Evolutionary conservation across 2,113 vertebrate species (phyloP).

Genomic region (Heloderma charlesbogerti): DNA sequence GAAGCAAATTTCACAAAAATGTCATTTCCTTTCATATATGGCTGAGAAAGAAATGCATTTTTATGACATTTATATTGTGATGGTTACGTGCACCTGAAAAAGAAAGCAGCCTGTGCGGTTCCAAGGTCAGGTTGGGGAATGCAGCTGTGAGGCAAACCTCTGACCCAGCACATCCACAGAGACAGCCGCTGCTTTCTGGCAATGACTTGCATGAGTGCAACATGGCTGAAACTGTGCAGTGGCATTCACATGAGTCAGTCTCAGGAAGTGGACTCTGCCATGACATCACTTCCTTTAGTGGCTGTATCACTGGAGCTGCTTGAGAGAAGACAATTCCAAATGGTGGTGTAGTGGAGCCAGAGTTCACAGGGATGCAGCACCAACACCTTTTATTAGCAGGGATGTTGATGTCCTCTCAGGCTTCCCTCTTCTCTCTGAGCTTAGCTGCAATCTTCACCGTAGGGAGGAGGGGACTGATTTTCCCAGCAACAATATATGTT

Average conservation of each 20-base stretch:
- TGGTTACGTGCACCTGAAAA: neutral
- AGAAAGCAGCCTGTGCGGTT: neutral
- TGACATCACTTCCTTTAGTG: neutral
- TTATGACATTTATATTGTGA: conserved; percentile 7
- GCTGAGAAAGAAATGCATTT: neutral
- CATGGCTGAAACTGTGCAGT: neutral
- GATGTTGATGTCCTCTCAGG: no score
- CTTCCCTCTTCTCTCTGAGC: no score
- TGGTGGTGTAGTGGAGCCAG: no score
- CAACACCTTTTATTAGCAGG: no score
- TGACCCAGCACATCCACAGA: neutral
- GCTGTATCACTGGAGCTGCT: neutral
- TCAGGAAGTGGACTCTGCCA: neutral
- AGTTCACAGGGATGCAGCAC: no score
- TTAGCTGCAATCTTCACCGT: no score
- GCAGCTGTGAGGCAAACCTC: neutral
- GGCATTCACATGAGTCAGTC: neutral
- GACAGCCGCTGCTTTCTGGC: neutral
- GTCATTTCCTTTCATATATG: neutral
- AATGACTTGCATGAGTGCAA: neutral
- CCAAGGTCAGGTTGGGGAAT: neutral
- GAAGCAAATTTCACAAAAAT: conserved; percentile 26
- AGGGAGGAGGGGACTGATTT: no score
- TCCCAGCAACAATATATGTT: no score
- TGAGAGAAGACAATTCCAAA: neutral